Base-by-base conservation (phyloP, 2,797 vertebrate species). In the Acrossocheilus fasciatus region DNA sequence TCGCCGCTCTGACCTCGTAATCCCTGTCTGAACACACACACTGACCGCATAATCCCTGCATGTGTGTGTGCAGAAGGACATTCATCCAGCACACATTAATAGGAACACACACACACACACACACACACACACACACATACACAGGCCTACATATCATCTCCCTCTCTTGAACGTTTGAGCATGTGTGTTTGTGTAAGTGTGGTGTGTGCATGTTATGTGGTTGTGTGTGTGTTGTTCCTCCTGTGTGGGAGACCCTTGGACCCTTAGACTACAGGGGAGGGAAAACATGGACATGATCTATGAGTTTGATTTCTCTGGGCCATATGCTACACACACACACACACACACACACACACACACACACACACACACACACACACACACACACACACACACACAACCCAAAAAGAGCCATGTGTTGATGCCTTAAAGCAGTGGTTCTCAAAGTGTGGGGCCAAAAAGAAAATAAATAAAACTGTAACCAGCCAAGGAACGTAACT, bases 241-340 rank as follows among this genome's bases (percentile, higher is more conserved):
- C 59, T 64, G 59, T 74, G 69, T 75, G 68, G 69, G n/a, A 81
- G 43, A 70, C 69, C 47, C 15, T 34, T 80, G 64, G 30, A 74
- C 72, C 72, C 79, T 86, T 75, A 86, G 62, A 82, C 82, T 82
- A 80, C 79, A 59, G 69, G 86, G 84, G 41, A 86, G 72, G 78
- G 77, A 90, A 91, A 93, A 90, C 91, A 88, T 80, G 89, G 39
- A 59, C 64, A 92, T 95, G 95, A 95, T 95, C 94, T 95, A 95
- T 95, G 89, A 89, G 85, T 92, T 93, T 93, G 86, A 89, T 91
- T 93, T 93, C 92, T 91, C 86, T 89, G 87, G 90, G 87, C 92
- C 92, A 92, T 92, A 92, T 93, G 93, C 89, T 81, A 30, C n/a
- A 89, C 83, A 92, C 90, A 76, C 90, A 76, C 36, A 76, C 54